Percentiles rank a stretch among this genome's conserved stretches.
Conservation (phyloP, 1,140 invertebrate genomes). For the Tetragnatha versicolor region DNA sequence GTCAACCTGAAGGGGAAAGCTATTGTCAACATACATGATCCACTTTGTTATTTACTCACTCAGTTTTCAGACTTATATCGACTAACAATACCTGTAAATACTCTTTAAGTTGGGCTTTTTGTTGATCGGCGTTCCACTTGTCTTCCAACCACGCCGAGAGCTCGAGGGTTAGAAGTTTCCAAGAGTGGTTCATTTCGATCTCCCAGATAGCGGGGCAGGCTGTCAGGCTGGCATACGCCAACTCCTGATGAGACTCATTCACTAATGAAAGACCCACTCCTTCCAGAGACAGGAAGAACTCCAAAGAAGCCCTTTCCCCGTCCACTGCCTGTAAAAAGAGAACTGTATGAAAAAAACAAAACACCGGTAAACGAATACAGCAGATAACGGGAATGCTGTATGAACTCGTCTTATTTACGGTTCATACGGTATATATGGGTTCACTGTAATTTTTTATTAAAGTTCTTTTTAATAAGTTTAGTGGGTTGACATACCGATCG, state of each 20-base stretch:
- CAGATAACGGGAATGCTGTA: no score
- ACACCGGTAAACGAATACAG: no score
- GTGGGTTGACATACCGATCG: conserved; percentile 66
- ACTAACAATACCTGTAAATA: conserved; percentile 66
- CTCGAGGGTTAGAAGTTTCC: conserved; percentile 80
- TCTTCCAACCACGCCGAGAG: conserved; percentile 82
- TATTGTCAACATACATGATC: no score
- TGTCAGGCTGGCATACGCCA: conserved; percentile 73
- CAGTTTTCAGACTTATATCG: neutral
- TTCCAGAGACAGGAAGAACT: conserved; percentile 75
- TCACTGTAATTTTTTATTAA: no score
- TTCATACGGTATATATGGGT: no score
- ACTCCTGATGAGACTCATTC: conserved; percentile 66
- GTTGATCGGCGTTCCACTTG: conserved; percentile 74
- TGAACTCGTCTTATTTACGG: no score
- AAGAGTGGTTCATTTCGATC: conserved; percentile 77
- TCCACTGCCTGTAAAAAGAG: conserved; percentile 69
- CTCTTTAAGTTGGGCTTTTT: conserved; percentile 78
- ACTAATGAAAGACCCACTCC: conserved; percentile 75
- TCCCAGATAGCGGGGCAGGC: conserved; percentile 81
- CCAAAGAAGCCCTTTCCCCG: conserved; percentile 74
- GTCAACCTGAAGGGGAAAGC: conserved; percentile 73
- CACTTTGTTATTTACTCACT: no score
- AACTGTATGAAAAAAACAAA: no score
- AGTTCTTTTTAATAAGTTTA: no score